Conservation (phyloP, 2,888 invertebrate species). For the Chrysodeixis includens region DNA sequence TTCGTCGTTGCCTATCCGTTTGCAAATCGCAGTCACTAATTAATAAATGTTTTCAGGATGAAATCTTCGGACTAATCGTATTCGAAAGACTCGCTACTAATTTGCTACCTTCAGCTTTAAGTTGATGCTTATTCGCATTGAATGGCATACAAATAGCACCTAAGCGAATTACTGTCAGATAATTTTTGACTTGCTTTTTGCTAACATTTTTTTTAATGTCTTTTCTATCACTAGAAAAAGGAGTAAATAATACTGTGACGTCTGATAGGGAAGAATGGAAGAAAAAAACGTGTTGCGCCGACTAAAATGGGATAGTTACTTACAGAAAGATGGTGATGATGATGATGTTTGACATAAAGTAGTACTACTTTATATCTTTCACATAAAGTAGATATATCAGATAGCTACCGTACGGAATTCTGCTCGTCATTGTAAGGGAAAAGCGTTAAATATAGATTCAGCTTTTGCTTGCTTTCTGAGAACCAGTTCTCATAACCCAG, state of each 20-base stretch:
- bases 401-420: constrained; percentile 47
- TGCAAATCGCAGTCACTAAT: constrained; percentile 1
- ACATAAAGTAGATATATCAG: constrained; percentile 28
- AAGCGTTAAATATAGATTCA: constrained; percentile 31
- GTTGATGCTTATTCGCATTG: not conserved
- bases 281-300: too few relatives aligned
- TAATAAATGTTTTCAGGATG: constrained; percentile 1
- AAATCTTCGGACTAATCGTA: not conserved
- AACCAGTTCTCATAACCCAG: constrained; percentile 54
- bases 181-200: too few relatives aligned
- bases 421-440: constrained; percentile 52
- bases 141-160: too few relatives aligned
- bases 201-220: too few relatives aligned
- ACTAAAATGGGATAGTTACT: too few relatives aligned
- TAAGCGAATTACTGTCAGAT: too few relatives aligned
- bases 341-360: too few relatives aligned
- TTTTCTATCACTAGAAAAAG: too few relatives aligned
- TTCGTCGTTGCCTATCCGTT: not conserved
- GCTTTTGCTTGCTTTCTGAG: constrained; percentile 50
- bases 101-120: not conserved
- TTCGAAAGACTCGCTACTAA: not conserved
- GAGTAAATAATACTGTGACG: too few relatives aligned
- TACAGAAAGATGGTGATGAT: too few relatives aligned
- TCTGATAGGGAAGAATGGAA: too few relatives aligned
- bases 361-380: too few relatives aligned